Evolutionary conservation across 2,113 vertebrate genomes (phyloP), one percentile per base, ranked within the genome.

Genomic region (Paramormyrops kingsleyae): DNA sequence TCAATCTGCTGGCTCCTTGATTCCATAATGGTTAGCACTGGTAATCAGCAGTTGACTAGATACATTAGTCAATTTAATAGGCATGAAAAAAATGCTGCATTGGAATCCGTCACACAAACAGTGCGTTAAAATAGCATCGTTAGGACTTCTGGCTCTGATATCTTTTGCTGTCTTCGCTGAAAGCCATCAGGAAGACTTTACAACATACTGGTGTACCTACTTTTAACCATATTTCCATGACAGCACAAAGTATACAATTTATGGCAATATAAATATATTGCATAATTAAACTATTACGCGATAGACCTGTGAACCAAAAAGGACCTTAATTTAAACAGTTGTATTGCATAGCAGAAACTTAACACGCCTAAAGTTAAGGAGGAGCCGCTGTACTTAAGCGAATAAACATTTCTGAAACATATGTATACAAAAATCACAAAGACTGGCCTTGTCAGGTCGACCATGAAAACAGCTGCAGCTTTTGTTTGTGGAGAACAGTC

Each of bases 391-490:
- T 31, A 31, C 53, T 44, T 12, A 77, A 9, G 24, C 31, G 35
- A 74, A 46, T 39, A 89, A 89, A 80, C 27, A 89, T 31, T 21
- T 50, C 31, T 17, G 17, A 50, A 86, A 50, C 24, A 49, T 47
- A 15, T 87, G 70, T 31, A 88, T 53, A 53, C 56, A 77, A 47
- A 39, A 31, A 80, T 42, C 87, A 90, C 77, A 56, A 39, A 88
- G 10, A 56, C 89, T 77, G 77, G 83, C 89, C 89, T 91, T 66
- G 74, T 42, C 90, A 89, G 87, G 89, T 90, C 90, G 88, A 89
- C 88, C 21, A 74, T 47, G 87, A 66, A 88, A 62, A 74, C 87
- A 88, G 27, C 87, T 62, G 53, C 87, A 46, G 24, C 50, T 87
- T 19, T 52, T 31, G 50, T 53, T 19, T 84, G 44, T 47, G 24